Evolutionary conservation across 2,113 vertebrate species (phyloP).

Genomic region (Myrmophylax atrothorax): DNA sequence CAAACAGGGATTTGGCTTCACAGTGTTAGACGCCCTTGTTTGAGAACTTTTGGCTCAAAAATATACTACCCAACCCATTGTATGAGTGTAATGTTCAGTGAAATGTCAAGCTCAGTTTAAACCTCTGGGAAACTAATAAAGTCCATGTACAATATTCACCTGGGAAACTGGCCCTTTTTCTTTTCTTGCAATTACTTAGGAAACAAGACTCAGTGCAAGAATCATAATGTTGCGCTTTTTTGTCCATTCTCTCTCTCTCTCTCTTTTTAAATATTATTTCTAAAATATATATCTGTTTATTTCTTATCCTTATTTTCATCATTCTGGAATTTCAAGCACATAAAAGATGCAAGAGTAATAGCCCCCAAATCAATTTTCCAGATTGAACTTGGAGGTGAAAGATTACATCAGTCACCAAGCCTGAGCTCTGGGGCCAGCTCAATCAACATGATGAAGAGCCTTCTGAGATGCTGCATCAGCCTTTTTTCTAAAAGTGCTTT

Average conservation of each 20-base stretch:
- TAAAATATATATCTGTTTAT: not conserved
- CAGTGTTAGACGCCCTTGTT: slow-evolving; percentile 9
- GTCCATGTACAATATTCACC: slow-evolving; percentile 5
- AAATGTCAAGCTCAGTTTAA: slow-evolving; percentile 56
- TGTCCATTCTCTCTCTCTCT: not conserved
- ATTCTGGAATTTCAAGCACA: slow-evolving; percentile 25
- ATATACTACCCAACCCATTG: slow-evolving; percentile 22
- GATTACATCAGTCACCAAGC: slow-evolving; percentile 31
- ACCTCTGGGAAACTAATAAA: slow-evolving; percentile 55
- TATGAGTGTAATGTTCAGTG: not conserved
- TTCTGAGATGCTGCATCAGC: not conserved
- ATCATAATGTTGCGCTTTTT: not conserved
- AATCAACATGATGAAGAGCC: not conserved
- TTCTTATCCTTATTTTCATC: slow-evolving; percentile 22
- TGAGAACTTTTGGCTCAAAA: slow-evolving; percentile 33
- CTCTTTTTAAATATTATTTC: not conserved
- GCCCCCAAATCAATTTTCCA: slow-evolving; percentile 39
- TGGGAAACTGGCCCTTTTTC: slow-evolving; percentile 7
- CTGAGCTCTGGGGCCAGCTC: not conserved
- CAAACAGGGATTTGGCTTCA: slow-evolving; percentile 37
- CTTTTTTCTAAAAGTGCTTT: not conserved
- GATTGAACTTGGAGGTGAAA: slow-evolving; percentile 28
- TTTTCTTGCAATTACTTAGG: slow-evolving; percentile 7
- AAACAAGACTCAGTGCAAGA: slow-evolving; percentile 1
- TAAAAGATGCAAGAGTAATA: slow-evolving; percentile 22